These are phyloP conservation scores for Cheiracanthium punctorium DNA, from an alignment of 2,888 invertebrate genomes.

Conservation along the genomic window DNA sequence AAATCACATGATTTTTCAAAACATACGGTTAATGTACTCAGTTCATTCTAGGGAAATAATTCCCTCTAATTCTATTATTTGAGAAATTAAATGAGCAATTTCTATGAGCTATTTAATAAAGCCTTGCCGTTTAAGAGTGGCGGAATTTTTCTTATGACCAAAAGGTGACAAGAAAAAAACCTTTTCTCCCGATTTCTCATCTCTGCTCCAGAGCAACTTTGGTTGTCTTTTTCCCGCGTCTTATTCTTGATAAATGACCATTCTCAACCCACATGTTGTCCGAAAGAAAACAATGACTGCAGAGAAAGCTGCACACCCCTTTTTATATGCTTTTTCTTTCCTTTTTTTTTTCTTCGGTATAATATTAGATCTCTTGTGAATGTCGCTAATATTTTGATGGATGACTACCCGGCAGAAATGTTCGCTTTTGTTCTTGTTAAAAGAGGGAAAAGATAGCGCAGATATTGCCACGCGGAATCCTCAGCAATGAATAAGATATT, in stretches of 20 bases:
- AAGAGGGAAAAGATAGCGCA: not conserved
- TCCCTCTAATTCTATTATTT: too few species aligned
- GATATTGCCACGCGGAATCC: not conserved
- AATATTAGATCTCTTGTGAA: not conserved
- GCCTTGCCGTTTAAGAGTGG: too few species aligned
- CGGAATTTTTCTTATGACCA: not conserved
- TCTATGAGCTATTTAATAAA: too few species aligned
- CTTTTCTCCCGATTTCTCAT: not conserved
- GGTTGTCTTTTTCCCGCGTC: not conserved
- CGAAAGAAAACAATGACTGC: not conserved
- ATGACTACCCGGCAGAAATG: not conserved
- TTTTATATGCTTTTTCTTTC: too few species aligned
- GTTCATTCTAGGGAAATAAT: too few species aligned
- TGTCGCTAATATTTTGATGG: conserved; percentile 15
- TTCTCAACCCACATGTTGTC: conserved; percentile 10
- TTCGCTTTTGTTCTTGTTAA: not conserved
- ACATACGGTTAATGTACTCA: too few species aligned
- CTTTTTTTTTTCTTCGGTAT: not conserved
- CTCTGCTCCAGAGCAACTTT: not conserved
- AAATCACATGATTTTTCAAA: too few species aligned
- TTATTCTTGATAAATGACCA: not conserved
- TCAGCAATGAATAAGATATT: not conserved
- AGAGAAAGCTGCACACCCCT: not conserved
- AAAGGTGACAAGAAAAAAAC: conserved; percentile 7
- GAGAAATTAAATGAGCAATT: too few species aligned